Base-by-base conservation (phyloP, 2,888 invertebrate genomes). In the Plusia festucae region DNA sequence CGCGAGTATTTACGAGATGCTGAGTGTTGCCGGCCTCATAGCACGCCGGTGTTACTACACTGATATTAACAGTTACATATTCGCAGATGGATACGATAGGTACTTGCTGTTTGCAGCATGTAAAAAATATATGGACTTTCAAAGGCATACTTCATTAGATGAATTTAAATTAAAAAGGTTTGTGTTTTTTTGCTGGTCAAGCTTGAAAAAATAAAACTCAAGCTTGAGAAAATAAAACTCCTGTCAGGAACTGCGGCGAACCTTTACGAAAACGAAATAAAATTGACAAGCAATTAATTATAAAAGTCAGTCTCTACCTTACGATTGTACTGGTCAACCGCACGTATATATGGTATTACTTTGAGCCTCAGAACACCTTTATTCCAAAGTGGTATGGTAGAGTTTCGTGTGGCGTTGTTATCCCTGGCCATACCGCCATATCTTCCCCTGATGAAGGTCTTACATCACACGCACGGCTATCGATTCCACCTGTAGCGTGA, bases 401-500 rank as follows among this genome's bases (percentile, higher is more conserved):
- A 40, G 5, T 40, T n/a, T 40, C 6, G n/a, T 13, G 0, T 40
- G 6, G 40, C 40, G n/a, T 13, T 15, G 40, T 5, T 40, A 40
- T 40, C 40, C 4, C 40, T 40, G 40, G 0, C 15, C 18, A 49
- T 46, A 11, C 18, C 11, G 20, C 20, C 18, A 49, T 20, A 49
- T 18, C 18, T 20, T 16, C 16, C 20, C 18, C 1, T 49, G 46
- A 49, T 49, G 46, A 49, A 16, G 11, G 18, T 49, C 9, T 20
- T 46, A 11, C 18, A 16, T 11, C 46, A 54, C 18, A 40, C 56
- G 54, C 18, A 40, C 53, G 54, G 40, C 60, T 24, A 53, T 57
- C 18, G 59, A 16, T 46, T 73, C 68, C 78, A 77, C 78, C 73
- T 77, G 73, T 60, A 77, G 68, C 56, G 61, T 62, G 78, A 77